phyloP scores from a whole-genome alignment of 2,888 invertebrate genomes.

The Mongoloraphidia duomilia region DNA sequence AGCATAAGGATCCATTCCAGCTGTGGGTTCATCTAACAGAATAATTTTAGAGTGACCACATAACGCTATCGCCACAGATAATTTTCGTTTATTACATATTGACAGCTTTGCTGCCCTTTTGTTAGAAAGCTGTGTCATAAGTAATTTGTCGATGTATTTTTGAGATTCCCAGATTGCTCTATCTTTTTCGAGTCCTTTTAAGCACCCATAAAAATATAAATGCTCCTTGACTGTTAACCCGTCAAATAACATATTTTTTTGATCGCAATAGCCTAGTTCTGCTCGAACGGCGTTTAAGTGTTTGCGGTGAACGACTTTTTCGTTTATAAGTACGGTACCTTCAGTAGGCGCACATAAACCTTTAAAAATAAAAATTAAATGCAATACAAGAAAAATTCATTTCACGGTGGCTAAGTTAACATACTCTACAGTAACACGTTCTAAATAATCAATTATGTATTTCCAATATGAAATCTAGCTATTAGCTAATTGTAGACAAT shows the following conservation, averaged over 20 bases:
- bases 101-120: slow-evolving; percentile 51
- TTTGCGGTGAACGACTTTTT: slow-evolving; percentile 50
- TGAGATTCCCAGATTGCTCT: slow-evolving; percentile 37
- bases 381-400: no score
- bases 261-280: slow-evolving; percentile 78
- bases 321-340: slow-evolving; percentile 57
- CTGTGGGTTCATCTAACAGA: slow-evolving; percentile 51
- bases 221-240: slow-evolving; percentile 76
- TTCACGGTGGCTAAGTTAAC: no score
- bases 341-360: slow-evolving; percentile 55
- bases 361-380: slow-evolving; percentile 34
- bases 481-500: no score
- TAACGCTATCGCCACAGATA: slow-evolving; percentile 75
- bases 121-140: slow-evolving; percentile 44
- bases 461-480: no score
- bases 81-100: slow-evolving; percentile 85
- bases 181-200: slow-evolving; percentile 38
- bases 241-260: slow-evolving; percentile 72
- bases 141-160: slow-evolving; percentile 40
- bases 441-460: no score
- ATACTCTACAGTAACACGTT: no score
- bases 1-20: slow-evolving; percentile 66
- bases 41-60: slow-evolving; percentile 51
- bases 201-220: slow-evolving; percentile 64
- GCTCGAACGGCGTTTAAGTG: slow-evolving; percentile 52